These are phyloP conservation scores for Hypselothyrea guttata DNA, from an alignment of 2,888 invertebrate species.

Conservation along the genomic window DNA sequence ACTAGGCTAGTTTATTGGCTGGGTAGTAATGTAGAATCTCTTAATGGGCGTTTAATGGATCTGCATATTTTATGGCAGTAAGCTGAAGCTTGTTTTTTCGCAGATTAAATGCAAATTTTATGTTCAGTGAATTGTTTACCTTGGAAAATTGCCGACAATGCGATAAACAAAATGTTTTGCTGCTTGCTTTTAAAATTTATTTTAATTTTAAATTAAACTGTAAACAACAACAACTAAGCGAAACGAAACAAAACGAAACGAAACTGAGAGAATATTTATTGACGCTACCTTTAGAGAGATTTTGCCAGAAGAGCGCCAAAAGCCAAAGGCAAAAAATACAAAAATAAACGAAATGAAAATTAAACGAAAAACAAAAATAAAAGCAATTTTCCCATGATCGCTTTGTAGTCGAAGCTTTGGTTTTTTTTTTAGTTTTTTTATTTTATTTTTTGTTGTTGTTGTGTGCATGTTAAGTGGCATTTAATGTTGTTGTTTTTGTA, in stretches of 20 bases:
- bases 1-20: too few relatives aligned
- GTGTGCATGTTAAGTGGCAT: slow-evolving; percentile 53
- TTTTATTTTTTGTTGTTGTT: slow-evolving; percentile 23
- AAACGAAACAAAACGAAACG: too few relatives aligned
- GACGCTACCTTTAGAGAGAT: slow-evolving; percentile 43
- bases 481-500: slow-evolving; percentile 30
- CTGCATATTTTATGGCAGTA: too few relatives aligned
- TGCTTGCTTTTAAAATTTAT: slow-evolving; percentile 48
- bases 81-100: slow-evolving; percentile 25
- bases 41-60: too few relatives aligned
- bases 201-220: slow-evolving; percentile 66
- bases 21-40: too few relatives aligned
- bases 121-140: slow-evolving; percentile 43
- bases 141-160: slow-evolving; percentile 62
- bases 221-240: slow-evolving; percentile 56
- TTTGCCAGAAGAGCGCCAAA: too few relatives aligned
- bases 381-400: slow-evolving; percentile 73
- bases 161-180: slow-evolving; percentile 34
- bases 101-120: slow-evolving; percentile 49
- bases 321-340: slow-evolving; percentile 22
- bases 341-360: slow-evolving; percentile 47
- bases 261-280: slow-evolving; percentile 44
- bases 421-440: slow-evolving; percentile 28
- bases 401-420: slow-evolving; percentile 29
- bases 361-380: slow-evolving; percentile 43